Evolutionary conservation across 1,140 invertebrate species (phyloP), one percentile per base, ranked within the genome.

Genomic region (Neodiprion pinetum): DNA sequence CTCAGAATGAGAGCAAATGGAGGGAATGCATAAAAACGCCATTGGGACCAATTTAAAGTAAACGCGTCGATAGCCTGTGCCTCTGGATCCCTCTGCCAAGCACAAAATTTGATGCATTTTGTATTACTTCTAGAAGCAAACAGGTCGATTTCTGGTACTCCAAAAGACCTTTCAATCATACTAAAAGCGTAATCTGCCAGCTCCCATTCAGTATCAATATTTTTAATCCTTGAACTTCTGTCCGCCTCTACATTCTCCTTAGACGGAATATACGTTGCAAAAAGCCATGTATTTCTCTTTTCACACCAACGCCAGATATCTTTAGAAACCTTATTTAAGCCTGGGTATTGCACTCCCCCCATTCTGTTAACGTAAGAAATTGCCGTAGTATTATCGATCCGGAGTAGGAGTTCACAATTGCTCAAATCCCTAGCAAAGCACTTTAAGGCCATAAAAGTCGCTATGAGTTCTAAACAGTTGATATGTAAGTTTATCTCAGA

Each of bases 81-180:
- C 28, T 17, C 67, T 28, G 1, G 28, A 21, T 68, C 67, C 17
- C n/a, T 68, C 67, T 17, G n/a, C n/a, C 67, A 68, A 68, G 67
- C 50, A 21, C 79, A 67, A 70, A 66, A 81, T 47, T 67, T 67
- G 1, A 66, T 23, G 61, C 80, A 82, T 76, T 82, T 81, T 8
- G 73, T 67, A 74, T 80, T 81, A 65, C 70, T 73, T 75, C 77
- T 21, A 67, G 74, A 75, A 12, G 77, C 77, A 70, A 81, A 81
- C 21, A 81, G 66, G 68, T 81, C 75, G 67, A 80, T 79, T 40
- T 72, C 61, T 9, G 80, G 75, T 14, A 47, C 1, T 1, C 80
- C 80, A 65, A 81, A 81, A 47, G 77, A 84, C 3, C 10, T 68
- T 68, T 17, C 17, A 73, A 74, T 75, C 61, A 21, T 73, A 50